Base-by-base conservation (phyloP, 2,113 vertebrate genomes). In the Phoenicopterus ruber region DNA sequence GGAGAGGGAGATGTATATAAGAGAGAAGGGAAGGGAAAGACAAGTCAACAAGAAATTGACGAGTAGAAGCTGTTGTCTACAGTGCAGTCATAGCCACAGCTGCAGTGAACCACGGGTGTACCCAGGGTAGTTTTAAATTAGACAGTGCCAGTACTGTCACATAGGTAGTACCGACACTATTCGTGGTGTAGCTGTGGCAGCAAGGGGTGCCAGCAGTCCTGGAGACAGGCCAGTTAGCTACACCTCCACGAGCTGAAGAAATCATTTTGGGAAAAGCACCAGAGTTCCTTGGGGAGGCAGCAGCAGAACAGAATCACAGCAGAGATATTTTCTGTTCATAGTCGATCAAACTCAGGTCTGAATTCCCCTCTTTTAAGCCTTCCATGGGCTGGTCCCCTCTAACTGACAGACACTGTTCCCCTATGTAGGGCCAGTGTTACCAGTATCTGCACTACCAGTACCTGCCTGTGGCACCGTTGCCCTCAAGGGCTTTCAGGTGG, bases 121-220 rank as follows among this genome's bases (percentile, higher is more conserved):
- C 36, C 40, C 55, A 62, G 19, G 19, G 10, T 10, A 90, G 58
- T 32, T 55, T 74, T 69, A 76, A 65, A 87, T 72, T 57, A 81
- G 57, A 38, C n/a, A 40, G n/a, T 31, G 31, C n/a, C 5, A 1
- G 17, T 82, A 74, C n/a, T 87, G 38, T 47, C 0, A 0, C 13
- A 10, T 55, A 61, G 44, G 24, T 57, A 72, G 74, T 49, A 90
- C 20, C 55, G 89, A 50, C 24, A 34, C 70, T 86, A 32, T 40
- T 90, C 12, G 34, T 55, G 38, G 29, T 47, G 46, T 69, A 67
- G 82, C 66, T 82, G 78, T 42, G 58, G 54, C 67, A 87, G 71
- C 34, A 91, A 82, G 66, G 44, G 62, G 15, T 80, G 40, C 28
- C 58, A 88, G 58, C 34, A 88, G 28, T 59, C 62, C 67, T 80